Percentiles rank a stretch among this genome's conserved stretches.
Evolutionary conservation across 2,888 invertebrate species (phyloP).

Genomic region (Chaetogeoica ovagalla): DNA sequence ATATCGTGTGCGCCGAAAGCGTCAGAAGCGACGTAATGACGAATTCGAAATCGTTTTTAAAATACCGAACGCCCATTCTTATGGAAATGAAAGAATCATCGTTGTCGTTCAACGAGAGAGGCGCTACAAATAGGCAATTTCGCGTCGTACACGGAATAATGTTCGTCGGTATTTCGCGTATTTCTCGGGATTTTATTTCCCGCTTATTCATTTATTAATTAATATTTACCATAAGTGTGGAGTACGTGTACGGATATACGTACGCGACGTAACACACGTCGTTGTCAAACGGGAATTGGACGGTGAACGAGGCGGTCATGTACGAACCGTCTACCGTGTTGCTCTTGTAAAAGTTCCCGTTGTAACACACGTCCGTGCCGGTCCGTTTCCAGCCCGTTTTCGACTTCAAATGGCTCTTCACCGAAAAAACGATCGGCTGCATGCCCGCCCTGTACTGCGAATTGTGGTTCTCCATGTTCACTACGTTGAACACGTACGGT

Average conservation of each 20-base stretch:
- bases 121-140: too few species aligned
- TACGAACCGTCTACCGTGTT: slow-evolving; percentile 67
- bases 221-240: slow-evolving; percentile 69
- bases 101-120: too few species aligned
- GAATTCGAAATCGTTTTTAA: too few species aligned
- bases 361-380: slow-evolving; percentile 80
- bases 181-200: too few species aligned
- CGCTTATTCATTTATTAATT: too few species aligned
- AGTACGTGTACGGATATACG: slow-evolving; percentile 84
- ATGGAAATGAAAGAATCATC: too few species aligned
- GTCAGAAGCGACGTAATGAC: too few species aligned
- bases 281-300: slow-evolving; percentile 73
- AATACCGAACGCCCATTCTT: too few species aligned
- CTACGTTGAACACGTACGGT: slow-evolving; percentile 80
- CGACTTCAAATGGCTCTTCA: slow-evolving; percentile 65
- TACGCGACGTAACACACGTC: slow-evolving; percentile 86
- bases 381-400: slow-evolving; percentile 70
- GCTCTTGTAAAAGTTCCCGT: slow-evolving; percentile 74
- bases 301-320: slow-evolving; percentile 77
- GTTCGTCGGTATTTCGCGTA: too few species aligned
- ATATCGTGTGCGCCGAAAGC: too few species aligned
- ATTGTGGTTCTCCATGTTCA: slow-evolving; percentile 84
- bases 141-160: too few species aligned
- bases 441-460: slow-evolving; percentile 87
- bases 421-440: slow-evolving; percentile 86